Evolutionary conservation across 2,888 invertebrate species (phyloP), one percentile per base, ranked within the genome.

Genomic region (Chrysopilus asiliformis): DNA sequence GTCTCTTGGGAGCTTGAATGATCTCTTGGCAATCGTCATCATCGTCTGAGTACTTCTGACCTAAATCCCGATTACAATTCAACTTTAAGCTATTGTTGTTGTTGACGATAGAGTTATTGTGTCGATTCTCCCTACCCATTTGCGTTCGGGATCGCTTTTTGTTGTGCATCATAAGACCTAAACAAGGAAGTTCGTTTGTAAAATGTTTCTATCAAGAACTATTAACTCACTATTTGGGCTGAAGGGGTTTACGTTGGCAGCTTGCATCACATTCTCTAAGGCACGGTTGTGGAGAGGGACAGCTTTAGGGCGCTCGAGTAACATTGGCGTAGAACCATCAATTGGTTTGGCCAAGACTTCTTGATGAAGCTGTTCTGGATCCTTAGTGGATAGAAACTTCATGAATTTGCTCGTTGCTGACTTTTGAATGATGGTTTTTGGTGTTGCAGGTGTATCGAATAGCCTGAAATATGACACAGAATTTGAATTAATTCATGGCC

Each of bases 401-500:
- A 71, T 62, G 26, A 66, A 66, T 35, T 74, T 59, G 1, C 68
- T 68, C 13, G 70, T 64, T 2, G 78, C 74, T 29, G 77, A 61
- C 41, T 61, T 61, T 34, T 61, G 55, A 10, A 63, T 45, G 19
- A 89, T 67, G 0, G 84, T 84, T 64, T 85, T 86, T 4, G 89
- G 87, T 4, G 87, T 86, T 44, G 82, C 76, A 1, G 87, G 87
- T 34, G 82, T 82, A 64, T 87, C 86, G 53, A 84, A 84, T 2
- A 90, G 64, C 47, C 85, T 74, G 51, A 65, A 57, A 56, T 20
- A 38, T 45, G n/a, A 42, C n/a, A 7, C 25, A 24, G n/a, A 9
- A 25, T 20, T 9, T 22, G 5, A 32, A 7, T 28, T 26, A 28
- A 22, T 22, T 29, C 7, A 17, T 24, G 6, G 18, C 2, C 13